Conservation (phyloP, 2,797 vertebrate genomes). For the Poeciliopsis turneri region DNA sequence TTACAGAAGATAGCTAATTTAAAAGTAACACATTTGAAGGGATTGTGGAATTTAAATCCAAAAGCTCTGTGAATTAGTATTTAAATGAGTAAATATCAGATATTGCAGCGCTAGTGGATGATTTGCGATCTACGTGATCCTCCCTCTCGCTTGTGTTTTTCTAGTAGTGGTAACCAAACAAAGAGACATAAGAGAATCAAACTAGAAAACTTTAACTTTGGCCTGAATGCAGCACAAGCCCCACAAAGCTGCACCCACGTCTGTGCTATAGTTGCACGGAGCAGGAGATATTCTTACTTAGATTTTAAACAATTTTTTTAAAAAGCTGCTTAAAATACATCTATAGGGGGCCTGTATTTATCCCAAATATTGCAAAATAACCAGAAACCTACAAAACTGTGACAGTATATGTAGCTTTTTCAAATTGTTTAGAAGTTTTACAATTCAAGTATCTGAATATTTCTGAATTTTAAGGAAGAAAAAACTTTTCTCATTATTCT, state of each 20-base stretch:
- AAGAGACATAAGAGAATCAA: background rate
- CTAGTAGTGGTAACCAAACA: background rate
- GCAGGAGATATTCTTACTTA: background rate
- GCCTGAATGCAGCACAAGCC: background rate
- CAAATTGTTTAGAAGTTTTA: background rate
- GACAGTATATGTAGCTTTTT: background rate
- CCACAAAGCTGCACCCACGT: background rate
- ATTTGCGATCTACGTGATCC: background rate
- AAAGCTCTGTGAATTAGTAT: background rate
- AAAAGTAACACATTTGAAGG: background rate
- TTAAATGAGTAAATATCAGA: background rate
- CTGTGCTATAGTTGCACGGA: background rate
- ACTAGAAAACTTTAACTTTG: background rate
- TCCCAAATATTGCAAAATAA: background rate
- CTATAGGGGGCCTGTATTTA: background rate
- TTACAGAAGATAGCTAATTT: background rate
- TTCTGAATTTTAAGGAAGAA: background rate
- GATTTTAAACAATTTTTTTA: background rate
- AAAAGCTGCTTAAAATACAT: background rate
- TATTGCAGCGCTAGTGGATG: background rate
- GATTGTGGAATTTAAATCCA: background rate
- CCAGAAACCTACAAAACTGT: background rate
- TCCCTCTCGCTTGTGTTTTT: background rate
- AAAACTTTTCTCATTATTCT: background rate
- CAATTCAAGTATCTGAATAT: background rate